Evolutionary conservation across 2,888 invertebrate genomes (phyloP).

Genomic region (Dione juno): DNA sequence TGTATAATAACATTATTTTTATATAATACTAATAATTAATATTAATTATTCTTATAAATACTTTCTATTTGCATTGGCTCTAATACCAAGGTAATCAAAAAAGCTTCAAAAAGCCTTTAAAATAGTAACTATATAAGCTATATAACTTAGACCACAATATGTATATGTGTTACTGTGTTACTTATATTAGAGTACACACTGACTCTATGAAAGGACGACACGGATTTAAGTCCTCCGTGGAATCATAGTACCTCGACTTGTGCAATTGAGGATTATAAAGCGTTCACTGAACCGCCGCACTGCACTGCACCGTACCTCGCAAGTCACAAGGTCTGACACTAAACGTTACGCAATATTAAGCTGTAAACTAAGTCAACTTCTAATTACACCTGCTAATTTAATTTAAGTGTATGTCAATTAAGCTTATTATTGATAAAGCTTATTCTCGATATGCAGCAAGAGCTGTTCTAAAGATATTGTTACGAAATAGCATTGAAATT

Average conservation of each 20-base stretch:
- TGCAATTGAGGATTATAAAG: conserved; percentile 24
- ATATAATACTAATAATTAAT: no score
- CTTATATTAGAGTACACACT: no score
- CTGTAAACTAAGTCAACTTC: background rate
- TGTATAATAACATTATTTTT: no score
- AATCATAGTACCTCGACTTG: background rate
- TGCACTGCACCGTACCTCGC: background rate
- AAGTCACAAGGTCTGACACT: conserved; percentile 4
- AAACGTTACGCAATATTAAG: background rate
- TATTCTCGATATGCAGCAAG: background rate
- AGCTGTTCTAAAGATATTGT: background rate
- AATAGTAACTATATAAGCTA: no score
- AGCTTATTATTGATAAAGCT: background rate
- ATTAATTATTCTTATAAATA: no score
- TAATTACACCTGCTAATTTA: background rate
- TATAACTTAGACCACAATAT: conserved; percentile 1
- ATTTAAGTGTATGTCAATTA: background rate
- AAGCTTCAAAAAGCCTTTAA: no score
- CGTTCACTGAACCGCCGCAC: conserved; percentile 23
- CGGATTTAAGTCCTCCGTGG: background rate
- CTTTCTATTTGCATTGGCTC: no score
- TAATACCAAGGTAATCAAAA: no score
- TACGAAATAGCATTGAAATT: no score
- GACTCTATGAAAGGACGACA: background rate
- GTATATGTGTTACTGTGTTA: no score